Evolutionary conservation across 2,888 invertebrate species (phyloP).

Genomic region (Trachelus troglodyta): DNA sequence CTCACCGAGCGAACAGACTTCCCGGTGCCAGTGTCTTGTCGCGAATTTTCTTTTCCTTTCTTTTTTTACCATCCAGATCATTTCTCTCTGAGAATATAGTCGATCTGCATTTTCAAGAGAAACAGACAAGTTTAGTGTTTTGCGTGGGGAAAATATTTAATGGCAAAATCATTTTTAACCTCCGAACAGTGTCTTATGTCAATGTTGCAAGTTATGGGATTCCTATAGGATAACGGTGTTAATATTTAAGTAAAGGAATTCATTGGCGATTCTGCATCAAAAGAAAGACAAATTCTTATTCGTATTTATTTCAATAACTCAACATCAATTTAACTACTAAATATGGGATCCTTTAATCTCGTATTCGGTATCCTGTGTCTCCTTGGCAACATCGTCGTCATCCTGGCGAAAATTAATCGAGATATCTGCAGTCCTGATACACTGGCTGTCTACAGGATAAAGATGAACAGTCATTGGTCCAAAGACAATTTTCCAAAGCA

Average conservation of each 20-base stretch:
- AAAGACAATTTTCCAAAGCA: constrained; percentile 66
- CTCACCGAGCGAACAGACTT: constrained; percentile 2
- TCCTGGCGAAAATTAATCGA: not conserved
- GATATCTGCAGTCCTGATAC: constrained; percentile 50
- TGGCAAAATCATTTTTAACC: not conserved
- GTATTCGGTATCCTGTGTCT: not conserved
- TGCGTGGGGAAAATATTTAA: not conserved
- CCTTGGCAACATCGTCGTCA: not conserved
- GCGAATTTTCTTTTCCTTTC: not conserved
- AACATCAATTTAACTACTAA: not conserved
- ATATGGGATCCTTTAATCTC: not conserved
- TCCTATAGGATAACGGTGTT: not conserved
- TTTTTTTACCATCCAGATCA: not conserved
- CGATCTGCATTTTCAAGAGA: not conserved
- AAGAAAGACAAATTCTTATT: not conserved
- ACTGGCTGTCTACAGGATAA: constrained; percentile 65
- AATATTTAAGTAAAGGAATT: not conserved
- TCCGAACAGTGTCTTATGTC: not conserved
- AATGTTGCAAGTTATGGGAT: not conserved
- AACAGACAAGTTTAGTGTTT: not conserved
- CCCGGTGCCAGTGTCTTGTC: not conserved
- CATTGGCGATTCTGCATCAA: not conserved
- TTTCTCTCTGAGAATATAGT: not conserved
- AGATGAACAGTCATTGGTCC: constrained; percentile 67
- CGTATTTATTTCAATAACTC: not conserved